Base-by-base conservation (phyloP, 2,113 vertebrate genomes). In the Leucosticte australis region DNA sequence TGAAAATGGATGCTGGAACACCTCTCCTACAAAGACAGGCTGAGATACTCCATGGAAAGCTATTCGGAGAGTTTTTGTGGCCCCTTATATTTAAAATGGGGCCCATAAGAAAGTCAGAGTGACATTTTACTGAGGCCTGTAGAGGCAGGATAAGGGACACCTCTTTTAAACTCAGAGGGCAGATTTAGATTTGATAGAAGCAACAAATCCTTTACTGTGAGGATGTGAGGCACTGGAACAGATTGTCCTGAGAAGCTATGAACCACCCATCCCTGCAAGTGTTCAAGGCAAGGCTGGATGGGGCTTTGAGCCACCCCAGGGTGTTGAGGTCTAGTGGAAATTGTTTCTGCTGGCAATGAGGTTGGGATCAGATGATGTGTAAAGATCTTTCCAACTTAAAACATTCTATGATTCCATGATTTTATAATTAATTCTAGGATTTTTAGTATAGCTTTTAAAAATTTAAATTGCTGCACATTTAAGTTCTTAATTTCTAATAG, bases 11-110 rank as follows among this genome's bases (percentile, higher is more conserved):
- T 26, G 14, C 13, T 75, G 23, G 24, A 74, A 17, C 28, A 21
- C 5, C 11, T 53, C 20, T 68, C 24, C 39, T 41, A 14, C 28
- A 20, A 35, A 80, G 16, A 50, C 64, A 65, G 18, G 13, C 31
- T 70, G 77, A 87, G 21, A 70, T 17, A 33, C 5, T 14, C 39
- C 3, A 11, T 28, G 2, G 18, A 59, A 33, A 10, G 12, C 6
- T 83, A 13, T 9, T 2, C 10, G 12, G 39, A 84, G 9, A 57
- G 5, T 1, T 7, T 84, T 31, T 76, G 26, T 28, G 37, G 3
- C 12, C 6, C 7, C 11, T 56, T 15, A 4, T 46, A 14, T 11
- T 17, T 13, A 27, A 64, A 64, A 24, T 0, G 0, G 14, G 2
- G 6, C 2, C 52, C 57, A 21, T 5, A 39, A 46, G 13, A 60